These are phyloP conservation scores for Aegotheles bennettii DNA, from an alignment of 2,113 vertebrate genomes.

Conservation along the genomic window DNA sequence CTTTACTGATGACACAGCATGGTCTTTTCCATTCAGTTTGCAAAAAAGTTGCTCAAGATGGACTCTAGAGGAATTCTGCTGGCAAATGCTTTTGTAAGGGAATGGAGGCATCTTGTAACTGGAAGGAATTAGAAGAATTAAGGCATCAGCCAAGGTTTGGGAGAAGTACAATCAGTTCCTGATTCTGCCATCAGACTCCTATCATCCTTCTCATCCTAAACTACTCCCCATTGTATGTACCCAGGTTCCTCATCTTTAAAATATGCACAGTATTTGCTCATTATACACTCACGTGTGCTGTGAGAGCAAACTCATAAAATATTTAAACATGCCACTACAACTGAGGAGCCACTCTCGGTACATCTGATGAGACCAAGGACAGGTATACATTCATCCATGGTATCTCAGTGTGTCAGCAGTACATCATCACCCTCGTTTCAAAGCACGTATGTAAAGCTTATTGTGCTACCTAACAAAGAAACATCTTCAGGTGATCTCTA, in stretches of 20 bases:
- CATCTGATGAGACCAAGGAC: background rate
- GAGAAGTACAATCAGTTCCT: background rate
- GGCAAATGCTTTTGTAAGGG: background rate
- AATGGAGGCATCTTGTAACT: rapidly evolving
- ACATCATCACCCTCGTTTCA: background rate
- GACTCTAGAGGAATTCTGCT: background rate
- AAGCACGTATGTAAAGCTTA: background rate
- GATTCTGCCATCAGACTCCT: background rate
- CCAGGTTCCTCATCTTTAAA: background rate
- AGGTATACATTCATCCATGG: background rate
- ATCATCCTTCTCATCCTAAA: background rate
- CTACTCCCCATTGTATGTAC: background rate
- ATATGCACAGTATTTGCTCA: background rate
- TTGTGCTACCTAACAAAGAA: background rate
- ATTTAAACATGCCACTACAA: background rate
- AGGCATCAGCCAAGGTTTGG: background rate
- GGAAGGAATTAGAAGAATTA: background rate
- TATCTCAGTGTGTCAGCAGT: background rate
- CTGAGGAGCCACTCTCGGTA: background rate
- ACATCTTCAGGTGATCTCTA: background rate
- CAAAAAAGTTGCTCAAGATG: background rate
- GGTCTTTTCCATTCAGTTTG: background rate
- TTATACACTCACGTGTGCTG: background rate
- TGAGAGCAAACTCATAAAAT: background rate
- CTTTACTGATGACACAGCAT: background rate